Conservation (phyloP, 2,113 vertebrate genomes). For the Procavia capensis region DNA sequence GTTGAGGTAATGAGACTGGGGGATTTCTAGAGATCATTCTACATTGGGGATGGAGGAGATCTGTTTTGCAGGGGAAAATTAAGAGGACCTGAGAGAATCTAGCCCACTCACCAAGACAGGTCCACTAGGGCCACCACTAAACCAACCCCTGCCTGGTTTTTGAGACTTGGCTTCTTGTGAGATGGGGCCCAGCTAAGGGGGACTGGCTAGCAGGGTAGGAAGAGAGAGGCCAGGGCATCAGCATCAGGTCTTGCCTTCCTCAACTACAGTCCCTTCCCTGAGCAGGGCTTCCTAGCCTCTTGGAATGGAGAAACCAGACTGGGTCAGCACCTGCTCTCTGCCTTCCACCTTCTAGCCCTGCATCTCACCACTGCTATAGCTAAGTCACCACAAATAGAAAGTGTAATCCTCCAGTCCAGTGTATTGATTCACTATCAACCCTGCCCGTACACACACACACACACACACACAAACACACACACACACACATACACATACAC, state of each 20-base stretch:
- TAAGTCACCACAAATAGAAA: background rate
- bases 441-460: background rate
- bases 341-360: background rate
- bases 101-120: background rate
- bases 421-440: background rate
- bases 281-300: background rate
- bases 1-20: background rate
- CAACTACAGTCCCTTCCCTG: background rate
- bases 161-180: background rate
- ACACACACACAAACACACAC: background rate
- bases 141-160: background rate
- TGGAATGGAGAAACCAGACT: background rate
- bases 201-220: background rate
- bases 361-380: background rate
- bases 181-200: background rate
- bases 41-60: background rate
- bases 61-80: constrained; percentile 15
- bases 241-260: background rate
- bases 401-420: background rate
- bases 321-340: background rate
- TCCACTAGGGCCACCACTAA: background rate
- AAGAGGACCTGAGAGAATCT: background rate
- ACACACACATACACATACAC: accelerated
- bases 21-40: background rate
- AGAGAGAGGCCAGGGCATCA: background rate